Percentiles rank a stretch among this genome's conserved stretches.
Conservation (phyloP, 2,797 vertebrate genomes). For the Poeciliopsis paucimaculata region DNA sequence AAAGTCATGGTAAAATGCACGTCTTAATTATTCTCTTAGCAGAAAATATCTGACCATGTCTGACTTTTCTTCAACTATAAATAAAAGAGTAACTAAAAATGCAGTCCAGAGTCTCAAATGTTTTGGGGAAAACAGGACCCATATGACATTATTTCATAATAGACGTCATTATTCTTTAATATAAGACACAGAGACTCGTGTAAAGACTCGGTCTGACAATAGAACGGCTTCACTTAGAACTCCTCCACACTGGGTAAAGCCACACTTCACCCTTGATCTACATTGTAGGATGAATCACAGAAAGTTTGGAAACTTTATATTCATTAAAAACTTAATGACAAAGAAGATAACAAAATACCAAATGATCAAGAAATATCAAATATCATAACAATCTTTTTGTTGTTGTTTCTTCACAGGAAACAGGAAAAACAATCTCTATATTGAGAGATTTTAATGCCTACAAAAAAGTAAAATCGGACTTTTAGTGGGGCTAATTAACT, state of each 20-base stretch:
- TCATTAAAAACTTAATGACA: not conserved
- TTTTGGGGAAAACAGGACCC: not conserved
- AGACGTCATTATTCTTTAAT: not conserved
- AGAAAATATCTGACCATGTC: not conserved
- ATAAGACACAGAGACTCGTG: not conserved
- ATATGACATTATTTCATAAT: not conserved
- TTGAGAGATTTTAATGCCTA: not conserved
- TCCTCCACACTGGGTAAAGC: not conserved
- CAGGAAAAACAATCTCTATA: not conserved
- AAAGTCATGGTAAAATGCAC: not conserved
- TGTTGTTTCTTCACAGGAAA: not conserved
- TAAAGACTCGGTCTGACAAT: not conserved
- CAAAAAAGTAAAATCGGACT: not conserved
- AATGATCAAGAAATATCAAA: not conserved
- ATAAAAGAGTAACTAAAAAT: not conserved
- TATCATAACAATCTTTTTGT: not conserved
- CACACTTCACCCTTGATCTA: not conserved
- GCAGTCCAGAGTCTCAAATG: not conserved
- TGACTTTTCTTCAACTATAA: not conserved
- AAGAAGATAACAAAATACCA: not conserved
- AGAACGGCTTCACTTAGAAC: not conserved
- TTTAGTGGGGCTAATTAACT: not conserved
- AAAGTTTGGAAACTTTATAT: not conserved
- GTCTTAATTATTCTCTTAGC: not conserved
- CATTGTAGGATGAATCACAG: not conserved